Base-by-base conservation (phyloP, 2,888 invertebrate species). In the Geotrupes spiniger region DNA sequence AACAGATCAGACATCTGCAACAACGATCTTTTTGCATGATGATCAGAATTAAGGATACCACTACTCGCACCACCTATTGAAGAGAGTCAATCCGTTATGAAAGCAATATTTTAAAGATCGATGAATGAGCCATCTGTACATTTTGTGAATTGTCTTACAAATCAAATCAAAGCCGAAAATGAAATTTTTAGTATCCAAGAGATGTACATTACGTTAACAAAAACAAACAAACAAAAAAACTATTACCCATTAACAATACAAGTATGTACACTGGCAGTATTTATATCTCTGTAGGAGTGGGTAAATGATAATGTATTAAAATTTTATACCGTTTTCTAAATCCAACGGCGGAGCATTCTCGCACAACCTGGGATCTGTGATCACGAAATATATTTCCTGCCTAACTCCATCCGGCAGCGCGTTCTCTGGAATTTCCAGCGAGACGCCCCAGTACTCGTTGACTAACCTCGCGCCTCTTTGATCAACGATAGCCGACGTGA, bases 351-450 rank as follows among this genome's bases (percentile, higher is more conserved):
- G 91, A 67, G 84, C 83, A 57, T 65, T 52, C 75, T 75, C 76
- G 72, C 87, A 86, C 74, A 89, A 85, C 68, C 89, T 81, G 58
- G 88, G 87, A 72, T 87, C 87, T 60, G 87, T 85, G 64, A 89
- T 87, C 63, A 87, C 93, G 79, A 96, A 94, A 82, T 93, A 95
- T 70, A 96, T 87, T 73, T 93, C 92, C 76, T 94, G 93, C 65
- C 85, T 82, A 63, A 84, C 81, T 44, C 91, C 91, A 28, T 83
- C 80, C 40, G 87, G 82, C 58, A 96, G 84, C 37, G 95, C 95
- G 56, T 91, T 90, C 43, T 87, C 83, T 36, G 96, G 95, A 65
- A 96, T 89, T 63, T 89, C 83, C 54, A 96, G 76, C 41, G 89
- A 89, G 36, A 96, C 95, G 58, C 94, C 93, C 81, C 93, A 93